phyloP scores from a whole-genome alignment of 2,113 vertebrate species.

The Labeo rohita region DNA sequence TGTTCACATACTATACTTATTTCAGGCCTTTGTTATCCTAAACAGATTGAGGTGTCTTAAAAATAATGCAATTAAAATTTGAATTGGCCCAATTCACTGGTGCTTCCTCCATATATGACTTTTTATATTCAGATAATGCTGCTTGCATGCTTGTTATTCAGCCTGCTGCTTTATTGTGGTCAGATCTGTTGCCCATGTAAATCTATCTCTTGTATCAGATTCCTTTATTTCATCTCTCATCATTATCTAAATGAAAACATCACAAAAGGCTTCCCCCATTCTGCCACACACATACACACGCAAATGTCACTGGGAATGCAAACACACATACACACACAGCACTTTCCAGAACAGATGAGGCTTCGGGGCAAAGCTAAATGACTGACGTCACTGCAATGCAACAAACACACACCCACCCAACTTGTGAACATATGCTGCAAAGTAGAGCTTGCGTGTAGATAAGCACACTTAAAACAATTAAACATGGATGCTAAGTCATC shows the following conservation, averaged over 20 bases:
- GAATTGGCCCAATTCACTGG: background rate
- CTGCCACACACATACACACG: constrained; percentile 22
- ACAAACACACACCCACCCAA: constrained; percentile 9
- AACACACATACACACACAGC: constrained; percentile 11
- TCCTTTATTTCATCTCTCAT: constrained; percentile 50
- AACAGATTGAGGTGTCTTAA: background rate
- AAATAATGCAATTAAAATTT: background rate
- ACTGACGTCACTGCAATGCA: constrained; percentile 17
- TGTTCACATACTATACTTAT: background rate
- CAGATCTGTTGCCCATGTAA: background rate
- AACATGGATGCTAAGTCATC: constrained; percentile 9
- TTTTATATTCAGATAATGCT: background rate
- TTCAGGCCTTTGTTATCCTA: background rate
- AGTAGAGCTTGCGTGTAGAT: constrained; percentile 9
- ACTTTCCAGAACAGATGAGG: constrained; percentile 29
- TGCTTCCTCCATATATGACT: background rate
- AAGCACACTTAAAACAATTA: constrained; percentile 1
- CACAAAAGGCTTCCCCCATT: constrained; percentile 31
- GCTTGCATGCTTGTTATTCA: background rate
- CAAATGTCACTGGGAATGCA: background rate
- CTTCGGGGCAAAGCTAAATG: constrained; percentile 26
- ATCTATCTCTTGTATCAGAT: constrained; percentile 19
- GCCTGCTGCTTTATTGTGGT: background rate
- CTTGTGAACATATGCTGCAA: constrained; percentile 3
- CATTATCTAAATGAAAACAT: constrained; percentile 10